phyloP scores from a whole-genome alignment of 2,888 invertebrate species.

The Cheilosia urbana region DNA sequence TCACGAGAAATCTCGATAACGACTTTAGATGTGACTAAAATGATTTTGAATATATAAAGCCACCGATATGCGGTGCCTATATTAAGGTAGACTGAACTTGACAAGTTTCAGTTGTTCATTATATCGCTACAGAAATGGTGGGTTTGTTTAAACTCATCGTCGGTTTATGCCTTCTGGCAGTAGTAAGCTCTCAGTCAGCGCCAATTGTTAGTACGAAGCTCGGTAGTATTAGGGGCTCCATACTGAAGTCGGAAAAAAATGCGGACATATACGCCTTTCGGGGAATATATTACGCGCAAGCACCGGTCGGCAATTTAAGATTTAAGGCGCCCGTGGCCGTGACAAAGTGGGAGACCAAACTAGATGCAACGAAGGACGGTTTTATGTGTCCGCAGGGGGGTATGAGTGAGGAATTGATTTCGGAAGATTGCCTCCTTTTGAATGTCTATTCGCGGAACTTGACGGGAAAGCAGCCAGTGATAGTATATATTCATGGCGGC shows the following conservation, averaged over 20 bases:
- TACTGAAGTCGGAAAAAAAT: too few species aligned
- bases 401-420: slow-evolving; percentile 77
- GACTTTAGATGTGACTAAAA: background rate
- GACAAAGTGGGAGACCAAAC: slow-evolving; percentile 80
- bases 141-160: too few species aligned
- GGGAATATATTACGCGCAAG: too few species aligned
- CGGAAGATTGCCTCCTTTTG: slow-evolving; percentile 87
- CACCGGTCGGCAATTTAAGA: too few species aligned
- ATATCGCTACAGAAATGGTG: slow-evolving; percentile 16
- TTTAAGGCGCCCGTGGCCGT: slow-evolving; percentile 80
- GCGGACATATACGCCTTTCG: too few species aligned
- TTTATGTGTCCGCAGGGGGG: slow-evolving; percentile 81
- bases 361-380: slow-evolving; percentile 83
- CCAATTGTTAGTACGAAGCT: too few species aligned
- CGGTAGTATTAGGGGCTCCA: too few species aligned
- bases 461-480: too few species aligned
- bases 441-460: slow-evolving; percentile 88
- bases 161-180: too few species aligned
- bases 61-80: background rate
- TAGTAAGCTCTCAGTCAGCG: too few species aligned
- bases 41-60: slow-evolving; percentile 27
- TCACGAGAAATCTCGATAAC: background rate
- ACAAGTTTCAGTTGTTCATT: background rate
- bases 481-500: too few species aligned
- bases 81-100: slow-evolving; percentile 8